Percentiles rank a stretch among this genome's conserved stretches.
These are phyloP conservation scores for Burhinus oedicnemus DNA, from an alignment of 2,113 vertebrate species.

Conservation along the genomic window DNA sequence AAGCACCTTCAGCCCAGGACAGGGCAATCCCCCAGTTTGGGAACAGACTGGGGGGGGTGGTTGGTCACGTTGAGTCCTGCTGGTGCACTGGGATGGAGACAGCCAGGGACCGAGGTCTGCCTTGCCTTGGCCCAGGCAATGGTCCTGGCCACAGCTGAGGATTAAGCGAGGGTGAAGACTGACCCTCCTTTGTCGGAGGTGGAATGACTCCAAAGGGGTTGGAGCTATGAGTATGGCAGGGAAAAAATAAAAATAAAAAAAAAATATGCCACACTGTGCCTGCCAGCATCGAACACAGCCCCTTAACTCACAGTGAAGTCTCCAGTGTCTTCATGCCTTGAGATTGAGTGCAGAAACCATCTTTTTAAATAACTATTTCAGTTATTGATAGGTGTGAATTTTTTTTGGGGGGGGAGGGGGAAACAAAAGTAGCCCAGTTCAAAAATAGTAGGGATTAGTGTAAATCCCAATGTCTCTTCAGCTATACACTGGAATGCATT, in stretches of 20 bases:
- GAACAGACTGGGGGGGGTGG: neutral
- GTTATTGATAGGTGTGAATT: slow-evolving; percentile 64
- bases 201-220: neutral
- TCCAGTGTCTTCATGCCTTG: slow-evolving; percentile 72
- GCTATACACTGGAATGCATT: slow-evolving; percentile 85
- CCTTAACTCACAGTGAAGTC: slow-evolving; percentile 58
- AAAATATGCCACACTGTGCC: slow-evolving; percentile 72
- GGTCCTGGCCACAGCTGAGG: slow-evolving; percentile 10
- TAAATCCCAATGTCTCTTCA: slow-evolving; percentile 70
- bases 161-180: neutral
- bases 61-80: neutral
- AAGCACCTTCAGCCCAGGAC: neutral
- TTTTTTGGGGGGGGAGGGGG: neutral
- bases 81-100: neutral
- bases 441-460: slow-evolving; percentile 65
- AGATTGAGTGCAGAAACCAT: slow-evolving; percentile 54
- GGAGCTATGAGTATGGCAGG: slow-evolving; percentile 59
- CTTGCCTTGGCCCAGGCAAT: neutral
- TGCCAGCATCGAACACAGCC: slow-evolving; percentile 67
- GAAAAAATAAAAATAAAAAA: slow-evolving; percentile 22
- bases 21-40: neutral
- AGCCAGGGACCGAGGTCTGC: neutral
- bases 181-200: neutral
- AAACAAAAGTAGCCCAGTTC: slow-evolving; percentile 44
- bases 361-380: slow-evolving; percentile 57